A percentile compares a stretch with the other conserved stretches of the same genome.
Evolutionary conservation across 2,113 vertebrate species (phyloP).

Genomic region (Nothobranchius kuhntae): DNA sequence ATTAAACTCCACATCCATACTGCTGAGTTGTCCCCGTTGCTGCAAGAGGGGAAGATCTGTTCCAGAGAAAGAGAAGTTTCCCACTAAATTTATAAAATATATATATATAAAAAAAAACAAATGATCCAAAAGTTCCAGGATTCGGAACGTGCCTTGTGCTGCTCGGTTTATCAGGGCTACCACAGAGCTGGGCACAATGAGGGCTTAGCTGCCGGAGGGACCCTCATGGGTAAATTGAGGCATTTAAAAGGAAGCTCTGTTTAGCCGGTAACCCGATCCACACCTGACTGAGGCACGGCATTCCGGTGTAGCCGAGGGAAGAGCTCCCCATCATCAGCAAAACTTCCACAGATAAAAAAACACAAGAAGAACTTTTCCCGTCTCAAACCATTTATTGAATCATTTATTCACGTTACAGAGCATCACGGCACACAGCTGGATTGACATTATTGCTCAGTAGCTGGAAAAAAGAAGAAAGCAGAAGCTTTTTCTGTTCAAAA

Average conservation of each 20-base stretch:
- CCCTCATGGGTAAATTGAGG: slow-evolving; percentile 75
- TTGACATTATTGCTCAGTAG: slow-evolving; percentile 4
- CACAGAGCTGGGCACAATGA: slow-evolving; percentile 70
- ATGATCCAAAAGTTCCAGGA: not conserved
- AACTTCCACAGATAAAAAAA: slow-evolving; percentile 40
- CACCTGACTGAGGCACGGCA: slow-evolving; percentile 73
- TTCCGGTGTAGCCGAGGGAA: slow-evolving; percentile 67
- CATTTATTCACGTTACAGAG: slow-evolving; percentile 15
- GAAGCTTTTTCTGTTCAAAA: not conserved
- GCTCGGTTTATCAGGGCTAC: slow-evolving; percentile 36
- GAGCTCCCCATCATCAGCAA: slow-evolving; percentile 67
- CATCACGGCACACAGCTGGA: not conserved
- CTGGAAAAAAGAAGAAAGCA: slow-evolving; percentile 32
- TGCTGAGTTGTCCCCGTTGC: not conserved
- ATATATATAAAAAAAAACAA: not conserved
- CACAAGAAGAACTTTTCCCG: slow-evolving; percentile 14
- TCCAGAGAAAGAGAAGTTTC: not conserved
- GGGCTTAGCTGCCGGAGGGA: slow-evolving; percentile 69
- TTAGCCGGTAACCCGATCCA: slow-evolving; percentile 79
- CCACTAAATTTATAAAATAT: not conserved
- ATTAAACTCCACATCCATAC: slow-evolving; percentile 29
- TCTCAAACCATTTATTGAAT: slow-evolving; percentile 49
- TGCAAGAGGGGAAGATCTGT: not conserved
- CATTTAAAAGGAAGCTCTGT: slow-evolving; percentile 83
- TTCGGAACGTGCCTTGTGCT: slow-evolving; percentile 45